Evolutionary conservation across 1,140 invertebrate genomes (phyloP), one percentile per base, ranked within the genome.

Genomic region (Aradophagus sp.): DNA sequence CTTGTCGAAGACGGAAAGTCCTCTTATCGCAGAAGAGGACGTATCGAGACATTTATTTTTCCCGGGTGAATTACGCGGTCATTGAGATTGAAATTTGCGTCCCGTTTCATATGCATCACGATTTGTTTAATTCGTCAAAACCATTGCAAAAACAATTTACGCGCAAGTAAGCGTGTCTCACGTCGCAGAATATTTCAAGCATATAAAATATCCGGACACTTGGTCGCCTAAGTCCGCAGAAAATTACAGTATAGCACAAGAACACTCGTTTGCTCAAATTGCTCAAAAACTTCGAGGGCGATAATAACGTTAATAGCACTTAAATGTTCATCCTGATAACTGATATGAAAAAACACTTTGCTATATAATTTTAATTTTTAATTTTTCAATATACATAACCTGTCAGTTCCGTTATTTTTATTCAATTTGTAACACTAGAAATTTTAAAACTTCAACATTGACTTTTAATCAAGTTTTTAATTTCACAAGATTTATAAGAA

Each of bases 171-270:
- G 38, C 58, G 59, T 47, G 38, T 44, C 44, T 58, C 56, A 15
- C 38, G 62, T 68, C 53, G 71, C 42, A 3, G 56, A 77, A 77
- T 75, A 77, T 62, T 68, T 78, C 73, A 67, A 58, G 77, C 75
- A 78, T 73, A 68, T 73, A 75, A 78, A 78, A 79, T 80, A 76
- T 80, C 71, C 77, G 50, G 63, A 32, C 55, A 76, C 74, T 82
- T 82, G 76, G 78, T 78, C 59, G 38, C 66, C 59, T 61, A 69
- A 78, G 73, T 72, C 56, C 32, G 58, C 36, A 71, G 62, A 77
- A 77, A 67, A 80, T 78, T 61, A 53, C 44, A 77, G 65, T 67
- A 58, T 19, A 10, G 23, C 50, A 52, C 34, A 35, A 74, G 66
- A 29, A 58, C 45, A 52, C 67, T 74, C 20, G 56, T 56, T 59